Evolutionary conservation across 1,140 invertebrate species (phyloP).

Genomic region (Chrysopa pallens): DNA sequence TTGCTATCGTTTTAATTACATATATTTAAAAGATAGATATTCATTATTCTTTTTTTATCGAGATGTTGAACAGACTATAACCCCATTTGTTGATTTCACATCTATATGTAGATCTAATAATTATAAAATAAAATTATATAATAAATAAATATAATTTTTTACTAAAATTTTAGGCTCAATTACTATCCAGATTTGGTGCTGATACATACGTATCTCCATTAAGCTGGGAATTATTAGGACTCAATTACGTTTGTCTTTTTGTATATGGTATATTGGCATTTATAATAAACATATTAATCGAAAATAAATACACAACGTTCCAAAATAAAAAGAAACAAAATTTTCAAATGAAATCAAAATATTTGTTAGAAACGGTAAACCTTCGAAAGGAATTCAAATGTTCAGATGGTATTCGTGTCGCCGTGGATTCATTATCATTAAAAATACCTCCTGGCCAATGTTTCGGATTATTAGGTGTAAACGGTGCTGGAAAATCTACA

Average conservation of each 20-base stretch:
- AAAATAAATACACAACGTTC: slow-evolving; percentile 24
- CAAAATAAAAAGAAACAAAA: no score
- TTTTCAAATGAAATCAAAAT: no score
- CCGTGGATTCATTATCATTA: slow-evolving; percentile 23
- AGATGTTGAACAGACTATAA: no score
- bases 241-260: slow-evolving; percentile 29
- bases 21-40: no score
- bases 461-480: slow-evolving; percentile 57
- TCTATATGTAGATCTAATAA: slow-evolving; percentile 5
- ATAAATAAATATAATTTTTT: no score
- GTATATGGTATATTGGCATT: slow-evolving; percentile 28
- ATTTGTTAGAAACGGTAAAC: slow-evolving; percentile 19
- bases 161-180: slow-evolving; percentile 16
- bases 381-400: slow-evolving; percentile 26
- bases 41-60: no score
- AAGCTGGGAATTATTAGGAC: slow-evolving; percentile 28
- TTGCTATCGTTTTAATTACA: no score
- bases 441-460: slow-evolving; percentile 30
- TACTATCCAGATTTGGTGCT: slow-evolving; percentile 40
- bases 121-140: no score
- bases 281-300: slow-evolving; percentile 34
- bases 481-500: slow-evolving; percentile 55
- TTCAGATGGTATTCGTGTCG: slow-evolving; percentile 21
- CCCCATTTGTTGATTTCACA: no score
- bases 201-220: slow-evolving; percentile 43